A percentile compares a stretch with the other conserved stretches of the same genome.
Evolutionary conservation across 2,797 vertebrate species (phyloP).

Genomic region (Takifugu rubripes): DNA sequence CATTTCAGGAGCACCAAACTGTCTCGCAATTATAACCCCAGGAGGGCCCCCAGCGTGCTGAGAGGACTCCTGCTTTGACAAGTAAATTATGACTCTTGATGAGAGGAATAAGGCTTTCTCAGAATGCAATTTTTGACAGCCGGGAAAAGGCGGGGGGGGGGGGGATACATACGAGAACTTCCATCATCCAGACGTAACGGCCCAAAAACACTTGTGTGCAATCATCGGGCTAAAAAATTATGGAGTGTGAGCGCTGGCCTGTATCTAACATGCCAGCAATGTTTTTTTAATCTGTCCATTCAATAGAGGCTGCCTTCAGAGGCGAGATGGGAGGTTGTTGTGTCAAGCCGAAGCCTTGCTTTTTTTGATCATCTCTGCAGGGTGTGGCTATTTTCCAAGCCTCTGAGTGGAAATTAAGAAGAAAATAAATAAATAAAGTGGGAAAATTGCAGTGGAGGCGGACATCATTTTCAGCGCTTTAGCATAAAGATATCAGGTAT

Average conservation of each 20-base stretch:
- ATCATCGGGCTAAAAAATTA: constrained; percentile 72
- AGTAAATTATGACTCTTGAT: constrained; percentile 79
- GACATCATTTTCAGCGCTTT: constrained; percentile 55
- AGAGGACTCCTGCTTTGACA: constrained; percentile 73
- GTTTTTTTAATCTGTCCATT: constrained; percentile 69
- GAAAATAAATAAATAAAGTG: constrained; percentile 18
- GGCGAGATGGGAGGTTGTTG: constrained; percentile 60
- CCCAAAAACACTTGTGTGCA: constrained; percentile 70
- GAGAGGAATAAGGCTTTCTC: constrained; percentile 65
- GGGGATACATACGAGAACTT: constrained; percentile 65
- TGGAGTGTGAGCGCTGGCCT: constrained; percentile 65
- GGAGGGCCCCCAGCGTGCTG: constrained; percentile 61
- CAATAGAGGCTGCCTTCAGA: constrained; percentile 53
- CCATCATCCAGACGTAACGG: constrained; percentile 66
- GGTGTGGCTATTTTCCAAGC: constrained; percentile 47
- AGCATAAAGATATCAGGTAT: constrained; percentile 47
- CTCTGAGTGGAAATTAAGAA: constrained; percentile 34
- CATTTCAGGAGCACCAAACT: constrained; percentile 60
- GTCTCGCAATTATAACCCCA: constrained; percentile 71
- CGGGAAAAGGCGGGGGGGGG: constrained; percentile 44
- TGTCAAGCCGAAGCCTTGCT: constrained; percentile 55
- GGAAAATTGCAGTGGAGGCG: constrained; percentile 52
- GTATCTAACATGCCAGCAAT: constrained; percentile 64
- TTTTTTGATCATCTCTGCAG: constrained; percentile 60
- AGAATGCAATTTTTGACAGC: constrained; percentile 70